These are phyloP conservation scores for Pomatostomus ruficeps DNA, from an alignment of 2,113 vertebrate species.

Conservation along the genomic window DNA sequence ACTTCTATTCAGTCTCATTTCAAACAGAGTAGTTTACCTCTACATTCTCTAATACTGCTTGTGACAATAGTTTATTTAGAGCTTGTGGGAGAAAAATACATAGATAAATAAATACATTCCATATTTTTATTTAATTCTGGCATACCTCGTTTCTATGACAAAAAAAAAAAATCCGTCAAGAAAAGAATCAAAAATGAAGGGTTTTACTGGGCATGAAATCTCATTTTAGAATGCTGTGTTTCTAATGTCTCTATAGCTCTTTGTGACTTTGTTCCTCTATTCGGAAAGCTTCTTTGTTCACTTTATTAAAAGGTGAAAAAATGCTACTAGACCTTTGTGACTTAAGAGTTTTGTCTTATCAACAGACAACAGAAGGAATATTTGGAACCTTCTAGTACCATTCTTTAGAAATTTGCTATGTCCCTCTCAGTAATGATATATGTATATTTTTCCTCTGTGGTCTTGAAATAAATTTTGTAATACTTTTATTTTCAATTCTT, in stretches of 20 bases:
- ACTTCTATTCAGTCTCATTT: neutral
- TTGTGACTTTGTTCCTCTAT: neutral
- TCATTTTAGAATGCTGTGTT: neutral
- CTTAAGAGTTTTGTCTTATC: constrained; percentile 24
- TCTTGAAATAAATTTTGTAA: neutral
- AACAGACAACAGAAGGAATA: neutral
- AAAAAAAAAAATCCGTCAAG: neutral
- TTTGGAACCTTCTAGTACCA: neutral
- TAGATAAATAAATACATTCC: neutral
- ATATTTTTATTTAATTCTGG: neutral
- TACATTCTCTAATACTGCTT: neutral
- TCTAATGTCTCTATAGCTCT: neutral
- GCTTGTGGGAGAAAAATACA: neutral
- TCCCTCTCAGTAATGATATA: neutral
- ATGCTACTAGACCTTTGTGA: neutral
- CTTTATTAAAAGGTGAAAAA: neutral
- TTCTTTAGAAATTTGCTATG: neutral
- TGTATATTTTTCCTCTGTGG: rapidly evolving
- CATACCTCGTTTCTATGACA: neutral
- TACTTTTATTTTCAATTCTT: neutral
- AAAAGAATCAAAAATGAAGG: neutral
- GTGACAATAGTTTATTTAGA: neutral
- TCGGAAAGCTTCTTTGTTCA: neutral
- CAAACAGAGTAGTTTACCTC: neutral
- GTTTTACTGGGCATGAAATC: neutral